Percentiles rank a stretch among this genome's conserved stretches.
These are phyloP conservation scores for Anolis apletophallus DNA, from an alignment of 2,797 vertebrate genomes.

Conservation along the genomic window DNA sequence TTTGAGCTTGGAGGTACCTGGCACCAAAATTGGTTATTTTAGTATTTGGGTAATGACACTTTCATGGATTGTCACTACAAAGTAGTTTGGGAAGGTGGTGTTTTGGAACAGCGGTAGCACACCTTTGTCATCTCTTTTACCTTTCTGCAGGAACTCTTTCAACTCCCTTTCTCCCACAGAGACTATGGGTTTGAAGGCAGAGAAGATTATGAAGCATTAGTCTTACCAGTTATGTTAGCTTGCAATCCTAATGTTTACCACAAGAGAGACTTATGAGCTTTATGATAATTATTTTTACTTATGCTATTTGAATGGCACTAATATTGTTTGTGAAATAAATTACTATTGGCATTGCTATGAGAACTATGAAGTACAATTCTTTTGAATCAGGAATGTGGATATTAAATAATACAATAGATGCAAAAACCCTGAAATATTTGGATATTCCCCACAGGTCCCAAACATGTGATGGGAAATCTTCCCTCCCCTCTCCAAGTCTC, in stretches of 20 bases:
- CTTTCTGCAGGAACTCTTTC: not conserved
- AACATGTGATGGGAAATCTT: no score
- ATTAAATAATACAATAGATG: conserved; percentile 35
- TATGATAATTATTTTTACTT: conserved; percentile 42
- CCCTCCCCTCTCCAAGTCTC: no score
- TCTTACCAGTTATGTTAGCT: conserved; percentile 23
- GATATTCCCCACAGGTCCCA: not conserved
- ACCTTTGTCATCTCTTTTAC: not conserved
- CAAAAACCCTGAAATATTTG: conserved; percentile 56
- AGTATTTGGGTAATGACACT: no score
- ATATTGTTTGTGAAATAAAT: conserved; percentile 45
- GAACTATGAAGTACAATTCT: conserved; percentile 49
- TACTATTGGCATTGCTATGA: conserved; percentile 56
- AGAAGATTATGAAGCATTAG: conserved; percentile 67
- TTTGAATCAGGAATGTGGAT: not conserved
- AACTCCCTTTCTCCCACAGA: not conserved
- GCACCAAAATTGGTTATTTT: no score
- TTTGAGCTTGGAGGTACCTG: no score
- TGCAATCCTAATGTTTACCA: no score
- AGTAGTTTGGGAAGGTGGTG: not conserved
- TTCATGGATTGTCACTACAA: not conserved
- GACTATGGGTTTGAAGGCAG: conserved; percentile 60
- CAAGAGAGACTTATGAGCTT: no score
- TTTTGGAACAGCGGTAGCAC: no score
- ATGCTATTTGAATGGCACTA: conserved; percentile 44